These are phyloP conservation scores for Augochlora pura DNA, from an alignment of 1,140 invertebrate species.

Conservation along the genomic window DNA sequence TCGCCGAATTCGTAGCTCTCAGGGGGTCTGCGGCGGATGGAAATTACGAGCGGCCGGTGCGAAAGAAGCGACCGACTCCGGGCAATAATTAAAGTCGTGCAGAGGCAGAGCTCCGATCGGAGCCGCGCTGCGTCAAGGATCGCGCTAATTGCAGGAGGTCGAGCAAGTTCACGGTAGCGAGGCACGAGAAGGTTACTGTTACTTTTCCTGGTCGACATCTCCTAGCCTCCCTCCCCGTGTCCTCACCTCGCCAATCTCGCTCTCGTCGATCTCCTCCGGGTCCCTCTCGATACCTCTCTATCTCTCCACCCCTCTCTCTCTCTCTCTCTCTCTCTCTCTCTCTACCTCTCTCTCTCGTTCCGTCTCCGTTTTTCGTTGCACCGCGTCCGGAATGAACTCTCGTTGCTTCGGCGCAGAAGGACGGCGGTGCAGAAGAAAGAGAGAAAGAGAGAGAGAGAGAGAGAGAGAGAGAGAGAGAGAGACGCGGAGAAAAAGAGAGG, in stretches of 20 bases:
- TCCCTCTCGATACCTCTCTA: neutral
- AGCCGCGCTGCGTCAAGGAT: conserved; percentile 44
- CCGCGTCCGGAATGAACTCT: conserved; percentile 1
- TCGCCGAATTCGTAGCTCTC: no score
- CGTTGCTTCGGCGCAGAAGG: conserved; percentile 9
- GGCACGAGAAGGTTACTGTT: conserved; percentile 63
- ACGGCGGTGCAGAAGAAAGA: neutral
- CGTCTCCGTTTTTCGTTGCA: neutral
- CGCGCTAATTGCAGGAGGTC: conserved; percentile 58
- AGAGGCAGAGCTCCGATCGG: conserved; percentile 29
- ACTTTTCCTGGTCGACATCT: conserved; percentile 60
- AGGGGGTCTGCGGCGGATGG: neutral
- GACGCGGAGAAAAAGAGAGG: neutral
- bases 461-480: neutral
- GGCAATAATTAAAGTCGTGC: conserved; percentile 25
- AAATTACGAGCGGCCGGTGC: neutral
- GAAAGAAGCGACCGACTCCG: neutral
- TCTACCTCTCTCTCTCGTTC: neutral
- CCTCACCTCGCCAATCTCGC: neutral
- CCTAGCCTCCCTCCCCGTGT: neutral
- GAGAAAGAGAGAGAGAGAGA: neutral
- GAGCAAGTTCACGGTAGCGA: conserved; percentile 64
- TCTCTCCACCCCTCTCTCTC: conserved; percentile 1
- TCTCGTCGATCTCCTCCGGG: neutral
- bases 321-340: neutral